phyloP scores from a whole-genome alignment of 2,113 vertebrate species.

The Tilapia sparmanii region DNA sequence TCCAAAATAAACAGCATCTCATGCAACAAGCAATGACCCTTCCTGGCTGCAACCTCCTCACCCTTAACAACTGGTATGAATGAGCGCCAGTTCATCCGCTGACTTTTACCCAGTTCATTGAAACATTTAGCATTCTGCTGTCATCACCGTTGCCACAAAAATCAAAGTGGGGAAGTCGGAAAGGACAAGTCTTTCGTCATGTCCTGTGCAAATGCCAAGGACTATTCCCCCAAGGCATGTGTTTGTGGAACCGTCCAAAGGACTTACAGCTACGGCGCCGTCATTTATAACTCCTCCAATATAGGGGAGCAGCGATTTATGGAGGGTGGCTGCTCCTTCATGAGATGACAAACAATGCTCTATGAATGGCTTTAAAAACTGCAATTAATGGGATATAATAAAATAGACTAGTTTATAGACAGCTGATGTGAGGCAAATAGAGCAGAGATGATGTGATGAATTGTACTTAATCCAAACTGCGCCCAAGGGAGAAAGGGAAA shows the following conservation, averaged over 20 bases:
- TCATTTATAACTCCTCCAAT: neutral
- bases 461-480: neutral
- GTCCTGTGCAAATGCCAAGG: slow-evolving; percentile 49
- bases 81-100: slow-evolving; percentile 21
- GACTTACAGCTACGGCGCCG: neutral
- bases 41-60: neutral
- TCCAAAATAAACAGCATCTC: slow-evolving; percentile 45
- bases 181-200: slow-evolving; percentile 11
- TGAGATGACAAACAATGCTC: neutral
- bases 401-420: slow-evolving; percentile 29
- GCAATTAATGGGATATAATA: slow-evolving; percentile 49
- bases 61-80: neutral
- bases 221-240: neutral
- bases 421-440: slow-evolving; percentile 1
- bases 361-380: slow-evolving; percentile 22
- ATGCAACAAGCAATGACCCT: neutral
- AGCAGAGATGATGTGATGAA: neutral
- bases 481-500: neutral
- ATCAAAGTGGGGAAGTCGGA: neutral
- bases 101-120: slow-evolving; percentile 26
- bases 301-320: slow-evolving; percentile 9
- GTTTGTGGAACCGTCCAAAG: slow-evolving; percentile 1
- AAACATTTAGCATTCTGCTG: slow-evolving; percentile 10
- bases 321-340: neutral
- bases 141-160: neutral